Base-by-base conservation (phyloP, 1,140 invertebrate species). In the Brachionus paranguensis region DNA sequence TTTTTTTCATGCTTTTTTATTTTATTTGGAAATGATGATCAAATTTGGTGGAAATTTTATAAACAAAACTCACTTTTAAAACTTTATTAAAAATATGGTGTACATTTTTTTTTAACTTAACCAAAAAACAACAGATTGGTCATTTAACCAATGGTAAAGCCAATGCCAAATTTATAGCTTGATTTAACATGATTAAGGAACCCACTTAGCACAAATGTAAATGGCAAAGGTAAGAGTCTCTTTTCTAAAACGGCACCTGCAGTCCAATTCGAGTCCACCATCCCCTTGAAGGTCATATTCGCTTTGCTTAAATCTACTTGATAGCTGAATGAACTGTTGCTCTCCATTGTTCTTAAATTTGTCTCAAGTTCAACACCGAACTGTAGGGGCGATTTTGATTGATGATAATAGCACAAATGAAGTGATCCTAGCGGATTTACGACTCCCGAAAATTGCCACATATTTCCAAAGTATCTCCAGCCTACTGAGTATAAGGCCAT, bases 221-320 rank as follows among this genome's bases (percentile, higher is more conserved):
- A 97, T 83, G 97, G 97, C 86, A 99, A 90, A 3, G 89, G 89
- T 27, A 95, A 95, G 86, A 93, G 92, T 50, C 97, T 90, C 90
- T 95, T 94, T 89, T 99, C 97, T 85, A 99, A 89, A 1, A 96
- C 94, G 1, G 94, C 96, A 81, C 94, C 95, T 45, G 98, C 93
- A 84, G 93, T 95, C 95, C 95, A 98, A 89, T 98, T 98, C 70
- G 95, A 95, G 90, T 99, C 97, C 53, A 96, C 90, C 88, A 88
- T 88, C 96, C 95, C 96, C 93, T 93, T 94, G 88, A 99, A 97
- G 8, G 94, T 92, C 85, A 97, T 91, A 89, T 97, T 96, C 65
- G 95, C 95, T 90, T 96, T 97, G 20, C 96, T 96, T 88, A 99
- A 91, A 90, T 98, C 97, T 78, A 97, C 92, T 90, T 99, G 96